Evolutionary conservation across 2,797 vertebrate genomes (phyloP), one percentile per base, ranked within the genome.

Genomic region (Fistularia tabacaria): DNA sequence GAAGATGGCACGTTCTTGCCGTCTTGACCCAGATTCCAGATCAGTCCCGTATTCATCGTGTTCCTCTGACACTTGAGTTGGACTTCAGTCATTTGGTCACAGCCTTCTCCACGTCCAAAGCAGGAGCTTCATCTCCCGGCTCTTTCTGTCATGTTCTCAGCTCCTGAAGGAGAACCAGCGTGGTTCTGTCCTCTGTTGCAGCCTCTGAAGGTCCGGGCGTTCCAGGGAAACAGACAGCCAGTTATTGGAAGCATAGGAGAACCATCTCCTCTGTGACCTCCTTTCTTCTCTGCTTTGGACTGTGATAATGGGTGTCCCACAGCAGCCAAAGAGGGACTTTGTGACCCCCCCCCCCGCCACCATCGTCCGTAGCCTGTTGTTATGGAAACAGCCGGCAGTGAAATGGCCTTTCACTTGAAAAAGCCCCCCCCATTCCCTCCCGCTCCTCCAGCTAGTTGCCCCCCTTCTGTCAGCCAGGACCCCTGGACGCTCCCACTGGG

Each of bases 341-440:
- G 77, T 82, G 84, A 85, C 71, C 64, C 76, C 74, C 75, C 77
- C 73, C 70, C 73, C 66, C 69, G 76, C 70, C 70, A 66, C 60
- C 66, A 61, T 76, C 41, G 59, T 78, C 77, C 69, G 79, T 80
- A 73, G 80, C 76, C 67, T 54, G 88, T 89, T 84, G 88, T 87
- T 87, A 88, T 89, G 85, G 85, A 77, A 84, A 88, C 86, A 68
- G 74, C 77, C 71, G 84, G 85, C 86, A 82, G 86, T 85, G 81
- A 88, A 89, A 88, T 87, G 85, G 85, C 86, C 84, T 87, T 88
- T 89, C 79, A 87, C 66, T 74, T 62, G 65, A 73, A 66, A 71
- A 71, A 55, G 56, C 64, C 44, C 49, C 73, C 74, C 78, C 76
- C 66, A 49, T 68, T 76, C 77, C 65, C 63, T 73, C 67, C 72